Evolutionary conservation across 2,797 vertebrate species (phyloP), one percentile per base, ranked within the genome.

Genomic region (Acropternis orthonyx): DNA sequence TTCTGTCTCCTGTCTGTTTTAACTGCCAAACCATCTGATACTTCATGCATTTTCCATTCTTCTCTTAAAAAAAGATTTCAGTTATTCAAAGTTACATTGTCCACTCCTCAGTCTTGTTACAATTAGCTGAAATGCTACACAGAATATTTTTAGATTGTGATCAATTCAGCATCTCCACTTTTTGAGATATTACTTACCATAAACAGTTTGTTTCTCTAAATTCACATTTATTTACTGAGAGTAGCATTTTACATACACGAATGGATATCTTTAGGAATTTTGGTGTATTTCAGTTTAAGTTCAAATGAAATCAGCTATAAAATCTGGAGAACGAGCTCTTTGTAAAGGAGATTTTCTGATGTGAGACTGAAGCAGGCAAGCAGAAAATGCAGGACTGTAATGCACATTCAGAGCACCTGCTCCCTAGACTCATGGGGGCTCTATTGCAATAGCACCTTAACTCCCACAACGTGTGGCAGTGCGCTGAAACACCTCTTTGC

Each of bases 1-100:
- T 95, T 83, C 91, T 93, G 86, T 93, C 79, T 95, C 87, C 79
- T 87, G 76, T 92, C 91, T 95, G 63, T 92, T 96, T 95, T 94
- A 91, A 88, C 76, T 91, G 93, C 94, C 92, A 96, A 96, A 88
- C 32, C 87, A 87, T 94, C 93, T 91, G 92, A 93, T 94, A 95
- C 75, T 89, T 88, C 74, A 91, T 73, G 58, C 32, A 85, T 91
- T 97, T 97, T 97, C 93, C 92, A 81, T 91, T 90, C 79, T 69
- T 85, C 27, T 34, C 10, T n/a, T 72, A 10, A 32, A 55, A 24
- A 55, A 77, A 56, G 1, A 17, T 32, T 56, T 83, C n/a, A 87
- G 74, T 37, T 67, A 23, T 88, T 90, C 76, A 59, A 56, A 91
- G 55, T 86, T 84, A 93, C 43, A 58, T 75, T 74, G 56, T 84